These are phyloP conservation scores for Agriopis aurantiaria DNA, from an alignment of 2,888 invertebrate genomes.

Conservation along the genomic window DNA sequence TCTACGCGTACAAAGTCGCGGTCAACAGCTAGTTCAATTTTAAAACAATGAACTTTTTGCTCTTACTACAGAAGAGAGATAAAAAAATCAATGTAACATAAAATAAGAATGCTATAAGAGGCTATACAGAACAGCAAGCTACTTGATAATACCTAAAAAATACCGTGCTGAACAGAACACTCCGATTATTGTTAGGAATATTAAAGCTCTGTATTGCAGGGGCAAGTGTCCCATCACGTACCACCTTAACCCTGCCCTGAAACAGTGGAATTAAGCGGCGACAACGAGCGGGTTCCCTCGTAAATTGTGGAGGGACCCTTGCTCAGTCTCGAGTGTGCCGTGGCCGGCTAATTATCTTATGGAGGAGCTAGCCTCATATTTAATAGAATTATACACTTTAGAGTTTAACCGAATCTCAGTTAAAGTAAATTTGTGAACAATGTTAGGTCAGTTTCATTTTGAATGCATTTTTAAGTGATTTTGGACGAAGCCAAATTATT, in stretches of 20 bases:
- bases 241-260: constrained; percentile 9
- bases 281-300: constrained; percentile 69
- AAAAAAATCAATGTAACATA: too few relatives aligned
- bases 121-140: too few relatives aligned
- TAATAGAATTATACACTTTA: constrained; percentile 36
- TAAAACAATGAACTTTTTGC: too few relatives aligned
- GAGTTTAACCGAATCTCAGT: constrained; percentile 28
- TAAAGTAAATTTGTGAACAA: constrained; percentile 22
- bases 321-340: constrained; percentile 48
- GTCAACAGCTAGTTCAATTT: too few relatives aligned
- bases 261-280: constrained; percentile 69
- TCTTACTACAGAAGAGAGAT: too few relatives aligned
- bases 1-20: too few relatives aligned
- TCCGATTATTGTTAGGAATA: neutral
- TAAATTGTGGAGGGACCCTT: constrained; percentile 70
- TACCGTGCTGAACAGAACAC: too few relatives aligned
- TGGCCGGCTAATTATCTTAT: constrained; percentile 47
- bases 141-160: too few relatives aligned
- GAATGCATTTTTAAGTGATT: neutral
- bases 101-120: too few relatives aligned
- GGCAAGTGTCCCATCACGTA: constrained; percentile 1
- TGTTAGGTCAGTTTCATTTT: neutral
- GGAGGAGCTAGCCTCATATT: constrained; percentile 36
- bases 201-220: neutral
- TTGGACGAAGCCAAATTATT: neutral